phyloP scores from a whole-genome alignment of 2,797 vertebrate species.

The Aplochiton taeniatus region DNA sequence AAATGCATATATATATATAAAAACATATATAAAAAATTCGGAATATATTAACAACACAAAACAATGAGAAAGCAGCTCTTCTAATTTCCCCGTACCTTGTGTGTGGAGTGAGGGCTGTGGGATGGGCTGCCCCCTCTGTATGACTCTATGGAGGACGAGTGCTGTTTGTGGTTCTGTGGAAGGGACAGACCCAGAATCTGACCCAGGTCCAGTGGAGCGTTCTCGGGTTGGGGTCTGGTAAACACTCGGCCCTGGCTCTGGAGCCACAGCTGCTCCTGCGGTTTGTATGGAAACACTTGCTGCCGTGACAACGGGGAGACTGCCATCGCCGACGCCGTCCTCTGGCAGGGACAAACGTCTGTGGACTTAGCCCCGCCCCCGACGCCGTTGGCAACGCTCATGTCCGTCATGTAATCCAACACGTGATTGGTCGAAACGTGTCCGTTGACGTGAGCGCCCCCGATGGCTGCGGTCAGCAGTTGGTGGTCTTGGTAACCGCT shows the following conservation, averaged over 20 bases:
- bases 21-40: too few relatives aligned
- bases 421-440: slow-evolving; percentile 8
- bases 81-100: too few relatives aligned
- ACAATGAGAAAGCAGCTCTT: too few relatives aligned
- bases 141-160: too few relatives aligned
- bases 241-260: slow-evolving; percentile 32
- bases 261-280: slow-evolving; percentile 28
- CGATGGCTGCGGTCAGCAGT: background rate
- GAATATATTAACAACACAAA: too few relatives aligned
- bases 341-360: slow-evolving; percentile 41
- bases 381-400: background rate
- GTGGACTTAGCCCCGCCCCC: slow-evolving; percentile 19
- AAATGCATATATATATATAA: too few relatives aligned
- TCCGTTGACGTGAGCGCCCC: slow-evolving; percentile 40
- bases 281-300: slow-evolving; percentile 4
- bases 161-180: slow-evolving; percentile 35
- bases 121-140: too few relatives aligned
- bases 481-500: slow-evolving; percentile 38
- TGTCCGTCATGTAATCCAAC: slow-evolving; percentile 30
- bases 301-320: slow-evolving; percentile 28
- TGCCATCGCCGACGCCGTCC: slow-evolving; percentile 12
- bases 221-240: slow-evolving; percentile 43
- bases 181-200: slow-evolving; percentile 58
- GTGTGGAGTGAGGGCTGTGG: too few relatives aligned
- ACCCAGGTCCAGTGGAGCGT: slow-evolving; percentile 53